Evolutionary conservation across 2,888 invertebrate species (phyloP), one percentile per base, ranked within the genome.

Genomic region (Metellina segmentata): DNA sequence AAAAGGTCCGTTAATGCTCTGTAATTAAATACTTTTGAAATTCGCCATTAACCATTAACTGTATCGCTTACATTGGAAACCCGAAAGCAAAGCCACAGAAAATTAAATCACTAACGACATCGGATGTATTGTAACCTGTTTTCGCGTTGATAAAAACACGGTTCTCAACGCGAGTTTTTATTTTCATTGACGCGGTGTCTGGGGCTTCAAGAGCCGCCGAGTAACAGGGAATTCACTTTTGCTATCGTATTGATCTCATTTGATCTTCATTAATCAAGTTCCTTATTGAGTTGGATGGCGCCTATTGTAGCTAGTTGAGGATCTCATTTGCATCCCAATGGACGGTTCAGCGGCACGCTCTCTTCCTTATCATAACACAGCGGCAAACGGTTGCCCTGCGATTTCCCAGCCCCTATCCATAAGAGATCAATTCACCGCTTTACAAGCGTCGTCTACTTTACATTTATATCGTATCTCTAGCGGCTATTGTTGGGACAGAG

Each of bases 191-290:
- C 34, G 34, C 34, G 34, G 34, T 34, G 34, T 34, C 34, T 2
- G 34, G 34, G 34, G 34, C 2, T 72, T 20, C 72, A 72, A 19
- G 72, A n/a, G 72, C 20, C 20, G n/a, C 34, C 34, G 69, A 69
- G 81, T 53, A 16, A 69, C 20, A 20, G 53, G 13, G 49, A 86
- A 92, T 89, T 92, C 92, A 92, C 83, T 93, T 89, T 91, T 91
- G 81, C 91, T 92, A 92, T 92, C 91, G 89, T 74, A 89, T 83
- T 85, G 92, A 83, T 90, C 86, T 93, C 94, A 96, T 96, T 90
- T 89, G 91, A 92, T 81, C 88, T 92, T 83, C 92, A 92, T 89
- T 92, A 89, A 90, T 90, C 90, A 85, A 90, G 77, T 94, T 83
- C 94, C 85, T 89, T 90, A 92, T 86, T 81, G 89, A 90, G 90